A percentile compares a stretch with the other conserved stretches of the same genome.
Evolutionary conservation across 2,888 invertebrate species (phyloP).

Genomic region (Nomada lathburiana): DNA sequence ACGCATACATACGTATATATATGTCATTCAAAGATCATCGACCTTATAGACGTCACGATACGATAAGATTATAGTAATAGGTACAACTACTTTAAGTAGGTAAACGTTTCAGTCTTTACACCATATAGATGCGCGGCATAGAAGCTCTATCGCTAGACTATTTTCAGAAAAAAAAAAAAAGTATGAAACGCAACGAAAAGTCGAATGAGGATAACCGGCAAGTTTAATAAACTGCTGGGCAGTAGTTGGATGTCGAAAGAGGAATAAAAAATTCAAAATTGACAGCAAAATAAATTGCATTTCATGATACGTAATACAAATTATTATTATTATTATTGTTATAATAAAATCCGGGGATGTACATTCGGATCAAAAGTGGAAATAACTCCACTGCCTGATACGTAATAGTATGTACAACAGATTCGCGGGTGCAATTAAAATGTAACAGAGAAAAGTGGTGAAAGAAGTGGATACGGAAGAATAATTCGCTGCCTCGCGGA

Average conservation of each 20-base stretch:
- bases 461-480: not conserved
- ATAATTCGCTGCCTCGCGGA: not conserved
- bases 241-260: not conserved
- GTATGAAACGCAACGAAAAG: not conserved
- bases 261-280: not conserved
- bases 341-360: not conserved
- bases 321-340: not conserved
- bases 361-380: slow-evolving; percentile 29
- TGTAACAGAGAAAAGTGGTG: not conserved
- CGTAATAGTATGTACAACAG: not conserved
- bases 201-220: not conserved
- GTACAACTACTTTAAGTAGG: slow-evolving; percentile 61
- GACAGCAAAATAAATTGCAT: no score
- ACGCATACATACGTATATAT: slow-evolving; percentile 20
- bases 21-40: slow-evolving; percentile 64
- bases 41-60: slow-evolving; percentile 61
- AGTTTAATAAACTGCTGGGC: not conserved
- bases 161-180: slow-evolving; percentile 22
- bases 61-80: slow-evolving; percentile 67
- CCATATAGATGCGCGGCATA: slow-evolving; percentile 17
- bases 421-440: slow-evolving; percentile 28
- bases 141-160: slow-evolving; percentile 8
- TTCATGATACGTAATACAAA: no score
- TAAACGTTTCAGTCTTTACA: slow-evolving; percentile 55
- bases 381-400: slow-evolving; percentile 29